Base-by-base conservation (phyloP, 2,113 vertebrate species). In the Tyrannus savana region DNA sequence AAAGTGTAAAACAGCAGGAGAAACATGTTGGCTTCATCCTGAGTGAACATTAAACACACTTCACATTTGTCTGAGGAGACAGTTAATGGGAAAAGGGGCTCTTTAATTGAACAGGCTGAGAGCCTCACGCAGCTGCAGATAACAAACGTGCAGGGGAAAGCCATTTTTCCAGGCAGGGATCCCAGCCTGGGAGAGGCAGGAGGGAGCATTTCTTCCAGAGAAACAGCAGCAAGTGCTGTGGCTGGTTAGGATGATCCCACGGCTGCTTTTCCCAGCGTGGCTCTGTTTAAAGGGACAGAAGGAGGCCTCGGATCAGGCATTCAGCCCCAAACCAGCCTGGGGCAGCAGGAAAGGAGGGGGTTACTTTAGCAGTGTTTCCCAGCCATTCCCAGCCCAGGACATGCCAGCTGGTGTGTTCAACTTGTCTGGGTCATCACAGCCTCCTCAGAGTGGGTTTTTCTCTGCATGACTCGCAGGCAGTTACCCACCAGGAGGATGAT, bases 1-100 rank as follows among this genome's bases (percentile, higher is more conserved):
- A 78, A 93, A 95, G 96, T 87, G 96, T 95, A 96, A 96, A 97
- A 96, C 96, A 96, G 96, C 95, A 82, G 96, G 96, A 94, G 96
- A 90, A 96, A 93, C 92, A 84, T 84, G 96, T 42, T 84, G 83
- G 88, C 90, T 96, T 60, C 95, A 96, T 88, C 96, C 86, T 81
- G 93, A 87, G 92, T 30, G 80, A 96, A 87, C 95, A 93, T 97
- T 97, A 96, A 97, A 93, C 63, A 96, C 90, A 95, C 75, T 96
- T 96, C 84, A 60, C 96, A 95, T 97, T 91, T 95, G 91, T 97
- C 97, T 96, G 93, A 92, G 89, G 77, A 96, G 95, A 97, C 93
- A 95, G 64, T 89, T 96, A 95, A 95, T 94, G 94, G 92, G 71
- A 60, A 95, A 90, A 89, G 2, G 10, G 81, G 82, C 74, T 88